Evolutionary conservation across 2,888 invertebrate species (phyloP), one percentile per base, ranked within the genome.

Genomic region (Nomada flava): DNA sequence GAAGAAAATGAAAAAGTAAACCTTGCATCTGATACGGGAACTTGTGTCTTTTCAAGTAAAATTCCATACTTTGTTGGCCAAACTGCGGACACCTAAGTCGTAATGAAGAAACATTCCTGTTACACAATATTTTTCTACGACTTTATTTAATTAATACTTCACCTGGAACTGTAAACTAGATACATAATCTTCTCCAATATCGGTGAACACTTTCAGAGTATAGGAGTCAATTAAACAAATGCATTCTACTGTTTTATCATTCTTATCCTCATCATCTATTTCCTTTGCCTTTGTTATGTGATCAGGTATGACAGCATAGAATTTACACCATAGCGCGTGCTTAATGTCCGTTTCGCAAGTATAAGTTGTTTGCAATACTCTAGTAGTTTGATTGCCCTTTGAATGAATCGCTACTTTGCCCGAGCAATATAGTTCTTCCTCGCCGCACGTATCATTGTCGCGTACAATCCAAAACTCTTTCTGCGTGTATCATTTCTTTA

Each of bases 1-100:
- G 42, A 1, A 63, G 7, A 47, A 53, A 60, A 53, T 47, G 3
- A 20, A n/a, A 50, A 50, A 59, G 36, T 55, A 70, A 62, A 91
- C 89, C 90, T 91, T 10, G 89, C 86, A 50, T 87, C 87, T 9
- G 84, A 63, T 23, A 75, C 15, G n/a, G 90, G 87, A 4, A 89
- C 89, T 85, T 92, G 90, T 52, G 91, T 90, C 85, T 97, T 97
- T 93, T 98, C 98, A 85, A 99, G 94, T 63, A 99, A 93, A 50
- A 98, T 95, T 3, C 98, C 98, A 94, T 96, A 98, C 90, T 96
- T 96, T 88, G 97, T 98, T 0, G 96, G 95, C 98, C 98, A 98
- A 0, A 97, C 95, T 89, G 96, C 96, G 67, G 96, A 96, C 1
- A 98, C 97, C 95, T 97, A 68, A 62, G 70, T 70, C 36, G 53